Percentiles rank a stretch among this genome's conserved stretches.
Evolutionary conservation across 2,797 vertebrate genomes (phyloP).

Genomic region (Manis javanica): DNA sequence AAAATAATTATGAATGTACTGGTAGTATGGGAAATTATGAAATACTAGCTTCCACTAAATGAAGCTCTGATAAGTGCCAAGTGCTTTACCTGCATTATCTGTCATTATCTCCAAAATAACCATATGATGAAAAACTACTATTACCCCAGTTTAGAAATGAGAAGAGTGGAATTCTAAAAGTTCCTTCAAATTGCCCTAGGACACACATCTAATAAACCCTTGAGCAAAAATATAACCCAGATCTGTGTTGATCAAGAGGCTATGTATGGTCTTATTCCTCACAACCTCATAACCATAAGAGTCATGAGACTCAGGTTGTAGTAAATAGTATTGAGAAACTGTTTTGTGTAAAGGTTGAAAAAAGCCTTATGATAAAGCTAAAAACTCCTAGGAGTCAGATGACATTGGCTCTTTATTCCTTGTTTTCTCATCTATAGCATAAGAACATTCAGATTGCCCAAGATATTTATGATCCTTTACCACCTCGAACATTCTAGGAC

Average conservation of each 20-base stretch:
- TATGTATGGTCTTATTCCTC: not conserved
- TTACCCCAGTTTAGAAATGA: not conserved
- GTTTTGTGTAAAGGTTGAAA: not conserved
- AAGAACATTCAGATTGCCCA: not conserved
- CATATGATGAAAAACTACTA: not conserved
- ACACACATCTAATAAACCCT: not conserved
- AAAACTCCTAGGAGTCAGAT: not conserved
- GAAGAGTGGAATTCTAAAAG: not conserved
- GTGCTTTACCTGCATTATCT: not conserved
- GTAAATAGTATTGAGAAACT: not conserved
- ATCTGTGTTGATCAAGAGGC: not conserved
- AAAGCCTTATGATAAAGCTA: not conserved
- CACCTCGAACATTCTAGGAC: not conserved
- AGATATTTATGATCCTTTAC: not conserved
- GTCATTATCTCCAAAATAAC: not conserved
- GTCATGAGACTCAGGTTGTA: not conserved
- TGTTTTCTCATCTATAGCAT: not conserved
- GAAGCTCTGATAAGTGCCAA: not conserved
- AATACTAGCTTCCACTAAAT: not conserved
- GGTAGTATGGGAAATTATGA: not conserved
- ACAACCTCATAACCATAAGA: not conserved
- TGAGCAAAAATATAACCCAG: not conserved
- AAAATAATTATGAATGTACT: not conserved
- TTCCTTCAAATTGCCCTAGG: not conserved
- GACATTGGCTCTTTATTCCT: not conserved